Conservation (phyloP, 2,113 vertebrate genomes). For the Thalassarche chlororhynchos region DNA sequence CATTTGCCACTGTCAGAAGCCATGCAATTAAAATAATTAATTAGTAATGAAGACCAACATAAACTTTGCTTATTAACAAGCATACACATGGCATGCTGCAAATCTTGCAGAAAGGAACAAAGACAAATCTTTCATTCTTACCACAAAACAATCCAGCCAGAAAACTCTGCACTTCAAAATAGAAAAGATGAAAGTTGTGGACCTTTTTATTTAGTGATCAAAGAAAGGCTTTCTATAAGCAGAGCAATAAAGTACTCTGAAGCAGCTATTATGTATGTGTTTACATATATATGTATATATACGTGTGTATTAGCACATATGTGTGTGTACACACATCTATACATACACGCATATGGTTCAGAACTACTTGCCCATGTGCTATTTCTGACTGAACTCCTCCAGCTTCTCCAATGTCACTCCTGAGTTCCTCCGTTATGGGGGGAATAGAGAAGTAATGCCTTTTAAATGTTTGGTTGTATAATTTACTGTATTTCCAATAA, state of each 20-base stretch:
- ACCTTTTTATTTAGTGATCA: background rate
- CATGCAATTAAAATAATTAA: background rate
- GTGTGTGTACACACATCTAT: background rate
- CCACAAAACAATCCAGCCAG: background rate
- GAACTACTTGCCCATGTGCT: background rate
- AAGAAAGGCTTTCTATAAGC: background rate
- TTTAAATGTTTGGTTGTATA: background rate
- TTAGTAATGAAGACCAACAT: background rate
- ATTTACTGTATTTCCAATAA: constrained; percentile 27
- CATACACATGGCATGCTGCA: background rate
- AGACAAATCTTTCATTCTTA: constrained; percentile 3
- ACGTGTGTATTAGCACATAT: background rate
- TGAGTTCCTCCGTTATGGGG: background rate
- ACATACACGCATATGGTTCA: background rate
- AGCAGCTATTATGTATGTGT: background rate
- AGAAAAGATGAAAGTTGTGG: background rate
- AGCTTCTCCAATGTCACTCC: background rate
- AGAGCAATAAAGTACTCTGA: background rate
- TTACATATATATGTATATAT: background rate
- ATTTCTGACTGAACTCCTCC: background rate
- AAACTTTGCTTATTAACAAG: background rate
- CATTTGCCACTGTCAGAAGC: background rate
- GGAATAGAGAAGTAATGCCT: background rate
- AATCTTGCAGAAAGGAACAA: background rate
- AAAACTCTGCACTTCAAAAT: background rate